Evolutionary conservation across 2,888 invertebrate species (phyloP).

Genomic region (Acanthosepion esculentum): DNA sequence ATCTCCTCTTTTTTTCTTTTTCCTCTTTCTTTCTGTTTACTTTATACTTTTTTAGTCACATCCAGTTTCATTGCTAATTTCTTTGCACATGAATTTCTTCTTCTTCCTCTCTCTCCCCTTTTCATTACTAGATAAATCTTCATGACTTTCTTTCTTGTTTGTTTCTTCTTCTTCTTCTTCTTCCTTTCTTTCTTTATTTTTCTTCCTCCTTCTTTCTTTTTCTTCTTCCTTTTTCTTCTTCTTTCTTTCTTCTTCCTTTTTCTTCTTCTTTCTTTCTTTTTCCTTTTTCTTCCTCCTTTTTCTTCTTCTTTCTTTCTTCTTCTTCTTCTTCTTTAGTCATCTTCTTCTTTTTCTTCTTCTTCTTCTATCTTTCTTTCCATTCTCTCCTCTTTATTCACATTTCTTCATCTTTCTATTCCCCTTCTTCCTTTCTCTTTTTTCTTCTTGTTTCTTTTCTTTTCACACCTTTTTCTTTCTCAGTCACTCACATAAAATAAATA

Average conservation of each 20-base stretch:
- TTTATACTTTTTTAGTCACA: no score
- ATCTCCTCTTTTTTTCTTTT: neutral
- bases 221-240: neutral
- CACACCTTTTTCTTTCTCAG: neutral
- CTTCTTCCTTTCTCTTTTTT: neutral
- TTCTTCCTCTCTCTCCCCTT: no score
- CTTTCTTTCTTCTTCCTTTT: neutral
- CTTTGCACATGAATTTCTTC: no score
- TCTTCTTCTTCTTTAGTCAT: neutral
- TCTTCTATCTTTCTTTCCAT: neutral
- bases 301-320: neutral
- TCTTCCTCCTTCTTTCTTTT: neutral
- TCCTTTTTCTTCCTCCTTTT: neutral
- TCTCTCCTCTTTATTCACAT: neutral
- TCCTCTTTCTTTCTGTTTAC: neutral
- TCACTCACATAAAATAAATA: neutral
- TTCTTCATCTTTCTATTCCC: neutral
- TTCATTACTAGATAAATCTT: no score
- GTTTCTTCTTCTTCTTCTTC: neutral
- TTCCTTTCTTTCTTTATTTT: no score
- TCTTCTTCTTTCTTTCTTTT: neutral
- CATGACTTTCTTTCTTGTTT: neutral
- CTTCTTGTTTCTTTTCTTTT: neutral
- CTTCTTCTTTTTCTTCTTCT: neutral
- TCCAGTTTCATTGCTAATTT: no score